phyloP scores from a whole-genome alignment of 2,797 vertebrate species.

The Coregonus suidteri region DNA sequence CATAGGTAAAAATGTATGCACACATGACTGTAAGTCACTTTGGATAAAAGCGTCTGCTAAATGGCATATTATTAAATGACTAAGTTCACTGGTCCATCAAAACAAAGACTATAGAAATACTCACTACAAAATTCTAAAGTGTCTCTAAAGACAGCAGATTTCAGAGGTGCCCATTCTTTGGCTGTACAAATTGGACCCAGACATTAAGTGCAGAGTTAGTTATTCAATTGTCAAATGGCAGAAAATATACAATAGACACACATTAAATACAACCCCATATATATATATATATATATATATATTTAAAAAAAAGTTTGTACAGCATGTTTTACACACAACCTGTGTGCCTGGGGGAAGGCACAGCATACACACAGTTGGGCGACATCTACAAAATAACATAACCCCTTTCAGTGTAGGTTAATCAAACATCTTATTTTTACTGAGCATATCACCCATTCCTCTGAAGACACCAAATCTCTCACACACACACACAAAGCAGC shows the following conservation, averaged over 20 bases:
- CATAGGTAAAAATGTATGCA: too few relatives aligned
- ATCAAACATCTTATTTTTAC: conserved; percentile 16
- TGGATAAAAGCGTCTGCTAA: too few relatives aligned
- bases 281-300: too few relatives aligned
- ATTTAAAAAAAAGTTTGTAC: neutral
- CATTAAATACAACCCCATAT: conserved; percentile 40
- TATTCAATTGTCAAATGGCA: conserved; percentile 72
- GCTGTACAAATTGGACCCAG: conserved; percentile 28
- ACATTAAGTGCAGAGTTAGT: conserved; percentile 55
- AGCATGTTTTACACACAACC: conserved; percentile 15
- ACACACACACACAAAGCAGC: conserved; percentile 13
- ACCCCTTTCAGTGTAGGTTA: neutral
- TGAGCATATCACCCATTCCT: conserved; percentile 6
- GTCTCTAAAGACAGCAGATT: neutral
- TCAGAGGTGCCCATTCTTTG: neutral
- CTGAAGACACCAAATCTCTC: neutral
- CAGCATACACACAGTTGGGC: conserved; percentile 19
- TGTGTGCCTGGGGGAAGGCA: conserved; percentile 18
- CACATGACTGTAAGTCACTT: too few relatives aligned
- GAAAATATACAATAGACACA: conserved; percentile 50
- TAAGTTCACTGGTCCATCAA: neutral
- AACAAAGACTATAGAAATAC: neutral
- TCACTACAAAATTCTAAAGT: neutral
- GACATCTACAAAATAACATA: conserved; percentile 14
- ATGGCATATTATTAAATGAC: too few relatives aligned